These are phyloP conservation scores for Thereva unica DNA, from an alignment of 2,888 invertebrate genomes.

Conservation along the genomic window DNA sequence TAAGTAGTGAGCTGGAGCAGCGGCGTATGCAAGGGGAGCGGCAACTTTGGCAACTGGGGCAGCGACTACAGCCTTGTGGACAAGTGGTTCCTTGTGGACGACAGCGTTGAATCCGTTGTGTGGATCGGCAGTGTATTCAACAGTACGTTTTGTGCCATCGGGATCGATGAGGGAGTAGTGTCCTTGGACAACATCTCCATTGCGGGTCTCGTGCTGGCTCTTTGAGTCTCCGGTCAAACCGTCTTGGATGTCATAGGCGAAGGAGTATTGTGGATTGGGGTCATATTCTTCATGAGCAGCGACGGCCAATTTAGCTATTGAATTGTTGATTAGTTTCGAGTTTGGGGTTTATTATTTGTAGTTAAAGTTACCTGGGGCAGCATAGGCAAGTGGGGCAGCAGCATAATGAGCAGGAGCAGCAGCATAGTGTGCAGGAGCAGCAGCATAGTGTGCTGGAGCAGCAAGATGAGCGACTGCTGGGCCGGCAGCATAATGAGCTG, in stretches of 20 bases:
- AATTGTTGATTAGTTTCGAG: no score
- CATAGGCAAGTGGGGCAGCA: constrained; percentile 47
- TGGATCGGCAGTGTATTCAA: constrained; percentile 60
- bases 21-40: constrained; percentile 35
- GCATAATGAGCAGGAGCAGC: constrained; percentile 41
- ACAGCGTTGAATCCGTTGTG: constrained; percentile 59
- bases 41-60: constrained; percentile 37
- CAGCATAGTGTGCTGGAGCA: constrained; percentile 36
- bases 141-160: constrained; percentile 63
- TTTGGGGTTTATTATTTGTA: not conserved
- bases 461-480: constrained; percentile 31
- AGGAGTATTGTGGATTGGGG: constrained; percentile 52
- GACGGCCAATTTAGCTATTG: constrained; percentile 41
- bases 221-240: constrained; percentile 55
- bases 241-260: constrained; percentile 55
- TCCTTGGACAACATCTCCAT: constrained; percentile 63
- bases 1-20: constrained; percentile 6
- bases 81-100: constrained; percentile 55
- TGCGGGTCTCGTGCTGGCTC: constrained; percentile 62
- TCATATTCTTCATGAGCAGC: constrained; percentile 45
- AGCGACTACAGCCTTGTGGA: constrained; percentile 48
- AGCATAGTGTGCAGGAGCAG: constrained; percentile 35
- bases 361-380: constrained; percentile 39
- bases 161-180: constrained; percentile 56
- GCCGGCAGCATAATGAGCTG: constrained; percentile 44